Evolutionary conservation across 2,797 vertebrate genomes (phyloP), one percentile per base, ranked within the genome.

Genomic region (Apogon hyalosoma): DNA sequence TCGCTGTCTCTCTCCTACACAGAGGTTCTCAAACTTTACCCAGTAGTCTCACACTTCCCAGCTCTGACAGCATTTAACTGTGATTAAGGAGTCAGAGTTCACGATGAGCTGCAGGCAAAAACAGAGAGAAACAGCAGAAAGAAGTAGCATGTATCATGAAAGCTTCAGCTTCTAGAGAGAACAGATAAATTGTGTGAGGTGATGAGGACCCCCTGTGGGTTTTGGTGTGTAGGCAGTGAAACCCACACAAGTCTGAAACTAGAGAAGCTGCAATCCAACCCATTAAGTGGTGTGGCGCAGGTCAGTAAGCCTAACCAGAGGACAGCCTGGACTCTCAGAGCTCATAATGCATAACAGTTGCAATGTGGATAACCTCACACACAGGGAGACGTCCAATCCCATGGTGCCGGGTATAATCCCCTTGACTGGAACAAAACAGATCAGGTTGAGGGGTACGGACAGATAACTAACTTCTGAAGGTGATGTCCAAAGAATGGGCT

Each of bases 21-120:
- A 66, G 79, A 82, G 77, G 84, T 86, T 89, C 73, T 74, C 77
- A 86, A 82, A 86, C 87, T 86, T 84, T 73, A 84, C 77, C 80
- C 77, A 67, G 75, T 62, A 69, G 69, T 80, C 79, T 81, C 76
- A 84, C 70, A 77, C 81, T 83, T 65, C 75, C 73, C 60, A 16
- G 58, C 89, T 75, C 82, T 85, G 89, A 88, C 89, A 86, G 88
- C 86, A 87, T 91, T 93, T 92, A 91, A 88, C 86, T 84, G 74
- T 90, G 91, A 93, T 93, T 93, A 92, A 88, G 71, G 75, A 88
- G 90, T 91, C 90, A 91, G 89, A 91, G 91, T 87, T 93, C 92
- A 91, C n/a, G 63, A 83, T 63, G 82, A 83, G 87, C 90, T 85
- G 83, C 3, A 12, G 90, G 90, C 83, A 81, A 88, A 86, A 73